Percentiles rank a stretch among this genome's conserved stretches.
Evolutionary conservation across 2,888 invertebrate species (phyloP).

Genomic region (Glaucopsyche alexis): DNA sequence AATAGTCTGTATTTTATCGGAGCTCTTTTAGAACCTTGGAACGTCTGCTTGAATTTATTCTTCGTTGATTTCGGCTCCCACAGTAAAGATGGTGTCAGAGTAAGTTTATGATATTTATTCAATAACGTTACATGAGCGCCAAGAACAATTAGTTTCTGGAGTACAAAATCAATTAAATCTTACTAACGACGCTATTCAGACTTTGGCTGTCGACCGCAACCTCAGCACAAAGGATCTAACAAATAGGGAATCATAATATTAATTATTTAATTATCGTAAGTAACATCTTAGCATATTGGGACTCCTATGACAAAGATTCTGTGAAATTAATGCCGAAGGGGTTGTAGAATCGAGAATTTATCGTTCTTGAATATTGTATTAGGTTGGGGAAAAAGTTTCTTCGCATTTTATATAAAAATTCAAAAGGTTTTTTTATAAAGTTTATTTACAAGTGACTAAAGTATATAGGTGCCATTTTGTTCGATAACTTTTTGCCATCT

Average conservation of each 20-base stretch:
- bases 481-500: too few relatives aligned
- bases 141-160: constrained; percentile 75
- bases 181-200: constrained; percentile 53
- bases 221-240: constrained; percentile 62
- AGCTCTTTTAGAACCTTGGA: neutral
- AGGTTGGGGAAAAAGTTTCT: too few relatives aligned
- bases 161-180: constrained; percentile 75
- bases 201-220: constrained; percentile 51
- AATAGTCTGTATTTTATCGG: neutral
- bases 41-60: neutral
- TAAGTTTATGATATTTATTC: constrained; percentile 60
- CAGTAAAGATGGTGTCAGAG: constrained; percentile 13
- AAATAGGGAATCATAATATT: constrained; percentile 34
- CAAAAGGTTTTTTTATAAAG: too few relatives aligned
- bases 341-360: neutral
- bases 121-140: constrained; percentile 70
- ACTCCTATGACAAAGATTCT: neutral
- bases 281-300: constrained; percentile 10
- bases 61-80: neutral
- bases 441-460: too few relatives aligned
- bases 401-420: too few relatives aligned
- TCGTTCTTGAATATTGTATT: neutral
- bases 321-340: constrained; percentile 4
- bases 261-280: constrained; percentile 16
- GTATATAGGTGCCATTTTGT: too few relatives aligned